Base-by-base conservation (phyloP, 1,140 invertebrate species). In the Drosophila orena region DNA sequence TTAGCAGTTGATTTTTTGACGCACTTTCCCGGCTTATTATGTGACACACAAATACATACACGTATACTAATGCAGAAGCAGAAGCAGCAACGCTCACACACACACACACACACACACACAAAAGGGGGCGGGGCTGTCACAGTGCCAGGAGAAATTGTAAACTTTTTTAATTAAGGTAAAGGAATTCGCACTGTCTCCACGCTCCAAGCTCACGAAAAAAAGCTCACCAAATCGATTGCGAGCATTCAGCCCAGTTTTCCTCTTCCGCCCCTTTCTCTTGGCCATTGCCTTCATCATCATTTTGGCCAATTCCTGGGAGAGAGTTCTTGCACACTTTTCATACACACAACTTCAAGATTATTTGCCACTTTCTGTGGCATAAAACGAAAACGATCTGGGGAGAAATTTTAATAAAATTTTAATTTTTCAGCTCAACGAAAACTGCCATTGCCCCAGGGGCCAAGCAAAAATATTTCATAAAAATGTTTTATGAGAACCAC, bases 81-180 rank as follows among this genome's bases (percentile, higher is more conserved):
- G 37, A 38, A 22, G 61, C 27, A 42, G 22, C 22, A 22, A 2
- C 2, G 24, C 17, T 17, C 20, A 68, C 8, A 42, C 22, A 27
- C 24, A 46, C 34, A 27, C 0, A 12, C 4, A n/a, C 1, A 15
- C 2, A n/a, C 4, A n/a, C 2, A 10, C 12, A 37, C 15, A 8
- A 30, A 38, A 59, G 37, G n/a, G 15, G 62, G 59, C 59, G 47
- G 47, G 55, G 56, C 65, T 81, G 79, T 74, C 79, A 81, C 79
- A 72, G 50, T 69, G 74, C 61, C 61, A 44, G 54, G 50, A 74
- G 69, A 77, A 75, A 78, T 66, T 81, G 74, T 78, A 88, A 86
- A 86, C 83, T 86, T 86, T 86, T 86, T 86, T 86, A 86, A 86
- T 86, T 86, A 86, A 86, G 81, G 81, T 86, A 79, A 84, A 64